phyloP scores from a whole-genome alignment of 2,113 vertebrate species.

The Dicerorhinus sumatrensis region DNA sequence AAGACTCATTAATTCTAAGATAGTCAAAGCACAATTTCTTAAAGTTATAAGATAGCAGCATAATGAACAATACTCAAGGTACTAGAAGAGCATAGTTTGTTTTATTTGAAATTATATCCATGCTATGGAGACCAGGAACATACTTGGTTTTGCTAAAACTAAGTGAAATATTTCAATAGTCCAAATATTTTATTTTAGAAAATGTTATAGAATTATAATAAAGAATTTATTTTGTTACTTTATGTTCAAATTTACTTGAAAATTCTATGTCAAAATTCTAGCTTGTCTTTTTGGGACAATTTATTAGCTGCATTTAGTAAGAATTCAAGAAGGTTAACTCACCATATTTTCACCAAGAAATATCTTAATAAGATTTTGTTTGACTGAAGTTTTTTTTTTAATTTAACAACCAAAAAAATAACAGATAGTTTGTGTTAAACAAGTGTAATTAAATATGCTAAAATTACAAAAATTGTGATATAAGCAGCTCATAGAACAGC shows the following conservation, averaged over 20 bases:
- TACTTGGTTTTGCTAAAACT: neutral
- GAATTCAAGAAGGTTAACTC: neutral
- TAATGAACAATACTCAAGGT: neutral
- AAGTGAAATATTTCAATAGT: neutral
- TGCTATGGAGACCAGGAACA: neutral
- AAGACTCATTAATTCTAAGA: neutral
- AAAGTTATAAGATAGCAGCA: neutral
- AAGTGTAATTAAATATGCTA: neutral
- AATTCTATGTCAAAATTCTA: neutral
- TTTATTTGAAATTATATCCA: neutral
- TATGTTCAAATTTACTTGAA: neutral
- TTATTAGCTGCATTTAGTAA: neutral
- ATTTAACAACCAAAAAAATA: neutral
- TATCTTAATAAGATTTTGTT: neutral
- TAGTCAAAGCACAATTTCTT: neutral
- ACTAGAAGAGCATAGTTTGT: neutral
- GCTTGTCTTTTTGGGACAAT: neutral
- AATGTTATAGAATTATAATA: neutral
- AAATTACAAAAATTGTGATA: neutral
- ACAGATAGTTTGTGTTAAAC: neutral
- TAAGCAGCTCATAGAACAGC: neutral
- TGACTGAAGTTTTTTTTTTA: neutral
- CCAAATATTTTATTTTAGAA: neutral
- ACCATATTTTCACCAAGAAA: neutral
- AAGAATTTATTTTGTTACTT: neutral